A percentile compares a stretch with the other conserved stretches of the same genome.
These are phyloP conservation scores for Dendrocopos noguchii DNA, from an alignment of 2,113 vertebrate genomes.

Conservation along the genomic window DNA sequence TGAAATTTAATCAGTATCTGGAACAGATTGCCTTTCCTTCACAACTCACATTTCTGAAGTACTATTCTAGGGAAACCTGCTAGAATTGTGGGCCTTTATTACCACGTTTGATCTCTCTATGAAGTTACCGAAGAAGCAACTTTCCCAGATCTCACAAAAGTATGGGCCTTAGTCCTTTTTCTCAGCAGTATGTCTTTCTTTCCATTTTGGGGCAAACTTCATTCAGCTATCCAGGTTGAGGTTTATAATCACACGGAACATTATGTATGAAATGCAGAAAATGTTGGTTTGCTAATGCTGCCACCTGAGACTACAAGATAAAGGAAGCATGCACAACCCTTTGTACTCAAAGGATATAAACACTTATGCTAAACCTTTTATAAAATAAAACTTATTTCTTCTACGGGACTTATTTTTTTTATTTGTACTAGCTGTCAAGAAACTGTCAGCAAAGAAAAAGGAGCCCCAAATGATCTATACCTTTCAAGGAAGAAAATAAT, in stretches of 20 bases:
- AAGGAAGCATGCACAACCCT: constrained; percentile 24
- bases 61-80: constrained; percentile 67
- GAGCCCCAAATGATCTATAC: constrained; percentile 17
- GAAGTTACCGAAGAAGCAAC: constrained; percentile 38
- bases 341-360: constrained; percentile 37
- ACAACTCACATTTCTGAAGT: constrained; percentile 71
- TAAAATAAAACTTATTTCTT: constrained; percentile 50
- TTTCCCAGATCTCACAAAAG: constrained; percentile 39
- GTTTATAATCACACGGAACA: constrained; percentile 38
- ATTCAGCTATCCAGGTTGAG: not conserved
- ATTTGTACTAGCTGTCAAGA: constrained; percentile 57
- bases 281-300: constrained; percentile 25
- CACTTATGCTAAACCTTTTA: constrained; percentile 35
- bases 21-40: constrained; percentile 70
- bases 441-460: constrained; percentile 32
- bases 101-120: constrained; percentile 69
- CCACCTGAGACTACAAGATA: constrained; percentile 32
- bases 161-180: not conserved
- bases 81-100: constrained; percentile 62
- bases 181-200: not conserved
- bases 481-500: constrained; percentile 72
- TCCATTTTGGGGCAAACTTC: constrained; percentile 38
- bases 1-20: constrained; percentile 82
- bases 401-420: constrained; percentile 41
- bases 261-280: constrained; percentile 62